phyloP scores from a whole-genome alignment of 1,140 invertebrate species.

The Chlorops oryzae region DNA sequence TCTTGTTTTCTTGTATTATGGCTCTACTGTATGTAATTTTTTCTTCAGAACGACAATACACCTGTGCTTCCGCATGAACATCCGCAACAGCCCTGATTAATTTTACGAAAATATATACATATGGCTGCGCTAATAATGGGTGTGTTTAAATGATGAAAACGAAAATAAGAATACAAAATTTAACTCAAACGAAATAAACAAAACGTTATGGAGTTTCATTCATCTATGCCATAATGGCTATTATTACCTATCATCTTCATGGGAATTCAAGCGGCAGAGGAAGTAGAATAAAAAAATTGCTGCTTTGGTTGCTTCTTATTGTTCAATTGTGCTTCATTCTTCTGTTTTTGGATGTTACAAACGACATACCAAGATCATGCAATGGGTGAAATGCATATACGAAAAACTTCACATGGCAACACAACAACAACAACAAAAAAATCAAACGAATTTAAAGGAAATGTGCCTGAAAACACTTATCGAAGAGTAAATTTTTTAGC shows the following conservation, averaged over 20 bases:
- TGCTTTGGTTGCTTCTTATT: constrained; percentile 34
- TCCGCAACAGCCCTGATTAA: no score
- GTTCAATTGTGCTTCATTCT: constrained; percentile 30
- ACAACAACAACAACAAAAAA: not conserved
- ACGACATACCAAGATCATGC: constrained; percentile 16
- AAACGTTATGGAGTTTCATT: constrained; percentile 9
- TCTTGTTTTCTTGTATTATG: no score
- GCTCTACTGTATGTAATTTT: no score
- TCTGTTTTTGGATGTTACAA: constrained; percentile 33
- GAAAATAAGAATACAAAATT: constrained; percentile 3
- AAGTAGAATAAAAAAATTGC: constrained; percentile 29
- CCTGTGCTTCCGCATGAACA: no score
- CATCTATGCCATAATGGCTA: constrained; percentile 21
- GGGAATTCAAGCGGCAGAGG: constrained; percentile 15
- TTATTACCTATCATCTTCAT: not conserved
- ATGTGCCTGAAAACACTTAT: not conserved
- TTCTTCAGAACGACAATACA: no score
- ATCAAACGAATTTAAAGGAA: not conserved
- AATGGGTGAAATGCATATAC: not conserved
- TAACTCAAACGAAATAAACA: constrained; percentile 4
- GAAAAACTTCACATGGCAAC: no score
- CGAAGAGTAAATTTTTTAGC: not conserved
- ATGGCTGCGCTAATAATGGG: not conserved
- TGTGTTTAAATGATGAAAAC: constrained; percentile 12
- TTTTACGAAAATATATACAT: no score